Conservation (phyloP, 2,113 vertebrate genomes). For the Hydrolagus affinis region DNA sequence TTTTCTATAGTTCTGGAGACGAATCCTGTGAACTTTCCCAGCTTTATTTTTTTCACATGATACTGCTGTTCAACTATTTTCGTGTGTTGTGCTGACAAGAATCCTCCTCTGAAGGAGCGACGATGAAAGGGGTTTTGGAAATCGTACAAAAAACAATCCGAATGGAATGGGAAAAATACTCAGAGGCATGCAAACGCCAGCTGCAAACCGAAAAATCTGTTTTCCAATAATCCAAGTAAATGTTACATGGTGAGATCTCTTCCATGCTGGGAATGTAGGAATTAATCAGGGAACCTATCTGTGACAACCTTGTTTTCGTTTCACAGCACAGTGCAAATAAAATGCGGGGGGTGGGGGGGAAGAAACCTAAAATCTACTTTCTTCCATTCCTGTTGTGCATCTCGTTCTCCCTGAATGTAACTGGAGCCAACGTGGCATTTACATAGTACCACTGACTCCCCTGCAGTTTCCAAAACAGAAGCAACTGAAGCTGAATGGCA, state of each 20-base stretch:
- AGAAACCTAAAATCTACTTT: background rate
- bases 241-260: background rate
- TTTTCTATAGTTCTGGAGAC: background rate
- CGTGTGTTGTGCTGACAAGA: background rate
- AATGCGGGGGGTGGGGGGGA: too few relatives aligned
- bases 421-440: background rate
- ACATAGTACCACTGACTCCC: background rate
- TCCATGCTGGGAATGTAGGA: background rate
- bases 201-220: background rate
- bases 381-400: background rate
- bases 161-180: background rate
- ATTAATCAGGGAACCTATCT: background rate
- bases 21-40: constrained; percentile 7
- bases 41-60: background rate
- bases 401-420: background rate
- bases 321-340: background rate
- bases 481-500: background rate
- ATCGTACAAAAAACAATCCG: background rate
- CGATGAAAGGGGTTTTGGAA: background rate
- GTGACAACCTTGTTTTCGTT: background rate
- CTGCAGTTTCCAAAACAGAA: constrained; percentile 8
- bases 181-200: background rate
- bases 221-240: background rate
- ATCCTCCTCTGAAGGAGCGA: background rate
- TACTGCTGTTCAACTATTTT: background rate